Base-by-base conservation (phyloP, 2,888 invertebrate genomes). In the Andrena marginata region DNA sequence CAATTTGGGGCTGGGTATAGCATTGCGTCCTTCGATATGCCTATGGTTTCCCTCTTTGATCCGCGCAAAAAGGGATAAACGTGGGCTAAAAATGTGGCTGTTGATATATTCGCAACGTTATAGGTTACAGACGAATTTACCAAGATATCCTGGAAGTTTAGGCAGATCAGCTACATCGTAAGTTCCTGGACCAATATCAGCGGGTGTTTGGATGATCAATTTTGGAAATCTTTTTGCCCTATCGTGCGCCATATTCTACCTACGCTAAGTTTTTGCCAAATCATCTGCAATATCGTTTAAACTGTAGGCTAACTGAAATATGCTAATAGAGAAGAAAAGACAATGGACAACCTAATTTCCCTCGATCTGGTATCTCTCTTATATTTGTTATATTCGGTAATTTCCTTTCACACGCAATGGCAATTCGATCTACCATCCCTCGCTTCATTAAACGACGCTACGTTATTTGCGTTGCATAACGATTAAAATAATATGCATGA, bases 1-100 rank as follows among this genome's bases (percentile, higher is more conserved):
- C 69, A 63, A 49, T 76, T 85, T 20, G 91, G 89, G 48, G 86
- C 91, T 2, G 90, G 91, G 16, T 86, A 60, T 71, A 54, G 51
- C 16, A 33, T 26, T 7, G 71, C 68, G 23, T 90, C 84, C 69
- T 80, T 90, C 29, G 85, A 60, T 51, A 84, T 29, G 60, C 51
- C 3, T 13, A 85, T 16, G 23, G 87, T 89, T 49, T 73, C 75
- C 20, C 90, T 85, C 23, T 67, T 62, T 8, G 87, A 33, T 20
- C 90, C 89, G 20, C 81, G 83, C 42, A 91, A 69, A 78, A 91
- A 91, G 10, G 90, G 90, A 65, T 85, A 63, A 7, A 16, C 23
- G 5, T 73, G 69, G 1, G 26, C 72, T 78, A 16, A 54, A 68
- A 68, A 1, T 23, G 16, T 8, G 3, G 0, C 1, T 54, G 13